A percentile compares a stretch with the other conserved stretches of the same genome.
Conservation (phyloP, 2,797 vertebrate genomes). For the Psittacula echo region DNA sequence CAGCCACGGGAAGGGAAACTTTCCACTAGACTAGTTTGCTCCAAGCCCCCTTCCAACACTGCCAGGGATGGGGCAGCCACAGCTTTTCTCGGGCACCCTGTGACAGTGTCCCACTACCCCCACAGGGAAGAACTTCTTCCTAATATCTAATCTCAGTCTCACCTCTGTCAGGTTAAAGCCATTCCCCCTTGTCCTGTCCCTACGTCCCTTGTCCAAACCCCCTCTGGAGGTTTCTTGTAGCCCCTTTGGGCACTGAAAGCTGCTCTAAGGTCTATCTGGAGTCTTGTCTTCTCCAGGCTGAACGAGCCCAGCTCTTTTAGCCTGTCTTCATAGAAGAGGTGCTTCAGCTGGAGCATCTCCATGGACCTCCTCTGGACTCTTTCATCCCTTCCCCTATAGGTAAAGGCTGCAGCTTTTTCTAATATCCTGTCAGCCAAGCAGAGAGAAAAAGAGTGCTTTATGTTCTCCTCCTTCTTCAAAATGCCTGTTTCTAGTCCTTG, state of each 20-base stretch:
- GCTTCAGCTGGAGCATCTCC: neutral
- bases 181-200: no score
- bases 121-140: neutral
- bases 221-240: no score
- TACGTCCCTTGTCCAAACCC: no score
- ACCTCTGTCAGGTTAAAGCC: neutral
- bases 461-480: neutral
- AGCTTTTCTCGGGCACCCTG: neutral
- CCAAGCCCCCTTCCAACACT: neutral
- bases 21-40: neutral
- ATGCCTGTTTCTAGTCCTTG: neutral
- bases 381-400: neutral
- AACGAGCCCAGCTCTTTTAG: neutral
- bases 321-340: neutral
- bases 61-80: neutral
- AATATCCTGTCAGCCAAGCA: neutral
- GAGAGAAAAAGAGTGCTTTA: rapidly evolving
- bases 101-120: neutral
- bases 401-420: neutral
- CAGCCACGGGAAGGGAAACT: neutral
- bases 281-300: no score
- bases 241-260: no score
- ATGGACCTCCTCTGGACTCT: neutral
- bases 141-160: neutral
- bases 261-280: no score